Conservation (phyloP, 1,140 invertebrate genomes). For the Bombus breviceps region DNA sequence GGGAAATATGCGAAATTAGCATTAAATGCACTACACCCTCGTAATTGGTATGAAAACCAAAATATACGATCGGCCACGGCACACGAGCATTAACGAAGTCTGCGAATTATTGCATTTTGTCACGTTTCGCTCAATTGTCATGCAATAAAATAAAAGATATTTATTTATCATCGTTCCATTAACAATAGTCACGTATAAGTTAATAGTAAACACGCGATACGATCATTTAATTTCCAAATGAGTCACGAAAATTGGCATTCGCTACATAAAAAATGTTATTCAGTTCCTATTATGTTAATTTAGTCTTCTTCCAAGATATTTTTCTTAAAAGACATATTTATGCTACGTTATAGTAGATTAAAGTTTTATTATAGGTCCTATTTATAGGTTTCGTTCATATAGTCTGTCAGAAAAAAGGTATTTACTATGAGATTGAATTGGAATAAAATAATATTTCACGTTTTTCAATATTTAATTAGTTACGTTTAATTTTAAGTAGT, state of each 20-base stretch:
- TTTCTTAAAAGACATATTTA: background rate
- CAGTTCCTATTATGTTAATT: background rate
- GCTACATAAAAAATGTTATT: background rate
- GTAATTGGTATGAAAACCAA: slow-evolving; percentile 66
- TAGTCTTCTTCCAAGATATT: background rate
- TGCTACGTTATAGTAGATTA: background rate
- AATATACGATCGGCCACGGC: slow-evolving; percentile 54
- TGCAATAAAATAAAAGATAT: slow-evolving; percentile 48
- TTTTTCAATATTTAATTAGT: background rate
- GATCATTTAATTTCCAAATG: background rate
- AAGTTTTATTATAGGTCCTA: background rate
- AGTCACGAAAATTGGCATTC: slow-evolving; percentile 9
- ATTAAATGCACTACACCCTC: slow-evolving; percentile 55
- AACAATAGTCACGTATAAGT: slow-evolving; percentile 47
- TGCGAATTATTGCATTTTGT: slow-evolving; percentile 62
- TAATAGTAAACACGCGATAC: slow-evolving; percentile 32
- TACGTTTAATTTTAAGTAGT: background rate
- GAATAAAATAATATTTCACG: background rate
- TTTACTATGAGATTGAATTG: too few relatives aligned
- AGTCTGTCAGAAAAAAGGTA: background rate
- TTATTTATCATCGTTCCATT: slow-evolving; percentile 56
- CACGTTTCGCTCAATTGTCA: slow-evolving; percentile 60
- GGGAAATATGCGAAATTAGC: slow-evolving; percentile 63
- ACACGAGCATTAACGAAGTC: slow-evolving; percentile 63
- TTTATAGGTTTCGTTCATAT: too few relatives aligned